Conservation (phyloP, 1,140 invertebrate species). For the Elysia chlorotica region DNA sequence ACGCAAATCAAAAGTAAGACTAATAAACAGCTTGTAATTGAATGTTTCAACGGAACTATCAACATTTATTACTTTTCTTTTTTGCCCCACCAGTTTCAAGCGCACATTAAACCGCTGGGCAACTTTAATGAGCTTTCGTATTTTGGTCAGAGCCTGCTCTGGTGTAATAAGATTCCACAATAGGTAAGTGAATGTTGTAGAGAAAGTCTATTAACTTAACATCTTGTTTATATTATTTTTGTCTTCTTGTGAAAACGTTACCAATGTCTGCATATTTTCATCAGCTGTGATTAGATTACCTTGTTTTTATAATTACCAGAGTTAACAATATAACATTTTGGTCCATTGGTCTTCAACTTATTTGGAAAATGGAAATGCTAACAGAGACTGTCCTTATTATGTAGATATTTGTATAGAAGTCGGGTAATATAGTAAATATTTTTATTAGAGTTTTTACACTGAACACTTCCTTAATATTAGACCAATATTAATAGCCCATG, state of each 20-base stretch:
- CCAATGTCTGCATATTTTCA: background rate
- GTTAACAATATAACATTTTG: background rate
- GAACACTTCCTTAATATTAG: too few species aligned
- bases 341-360: too few species aligned
- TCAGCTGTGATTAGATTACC: background rate
- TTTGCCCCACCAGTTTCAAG: slow-evolving; percentile 31
- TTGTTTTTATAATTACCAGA: background rate
- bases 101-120: slow-evolving; percentile 40
- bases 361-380: too few species aligned
- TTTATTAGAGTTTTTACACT: too few species aligned
- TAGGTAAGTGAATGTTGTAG: slow-evolving; percentile 39
- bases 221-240: background rate
- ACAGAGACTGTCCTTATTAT: too few species aligned
- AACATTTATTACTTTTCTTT: background rate
- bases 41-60: background rate
- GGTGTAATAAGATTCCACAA: slow-evolving; percentile 51
- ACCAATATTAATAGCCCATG: too few species aligned
- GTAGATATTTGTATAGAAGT: too few species aligned
- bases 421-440: too few species aligned
- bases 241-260: background rate
- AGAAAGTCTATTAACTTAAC: too few species aligned
- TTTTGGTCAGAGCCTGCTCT: slow-evolving; percentile 48
- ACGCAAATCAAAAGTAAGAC: too few species aligned
- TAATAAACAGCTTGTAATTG: background rate
- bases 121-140: slow-evolving; percentile 46